These are phyloP conservation scores for Galagoides demidoff DNA, from an alignment of 2,797 vertebrate species.

Conservation along the genomic window DNA sequence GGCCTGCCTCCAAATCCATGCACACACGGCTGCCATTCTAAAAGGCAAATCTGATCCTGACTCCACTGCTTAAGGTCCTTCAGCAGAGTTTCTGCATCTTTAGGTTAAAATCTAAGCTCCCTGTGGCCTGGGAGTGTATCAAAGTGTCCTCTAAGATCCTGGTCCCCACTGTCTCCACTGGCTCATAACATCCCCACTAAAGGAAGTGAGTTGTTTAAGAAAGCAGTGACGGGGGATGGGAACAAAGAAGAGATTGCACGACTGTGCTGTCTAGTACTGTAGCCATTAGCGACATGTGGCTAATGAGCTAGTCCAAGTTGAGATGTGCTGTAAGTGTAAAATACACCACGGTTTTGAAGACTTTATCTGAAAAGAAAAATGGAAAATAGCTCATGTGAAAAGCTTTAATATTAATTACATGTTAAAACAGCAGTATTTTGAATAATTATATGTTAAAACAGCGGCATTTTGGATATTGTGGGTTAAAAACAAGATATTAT, in stretches of 20 bases:
- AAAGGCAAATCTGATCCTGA: conserved; percentile 43
- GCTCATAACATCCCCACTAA: neutral
- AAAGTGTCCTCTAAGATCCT: conserved; percentile 14
- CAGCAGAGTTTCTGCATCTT: neutral
- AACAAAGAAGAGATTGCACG: neutral
- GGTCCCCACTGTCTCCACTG: neutral
- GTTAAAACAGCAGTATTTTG: conserved; percentile 4
- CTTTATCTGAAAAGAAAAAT: neutral
- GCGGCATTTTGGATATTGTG: conserved; percentile 2
- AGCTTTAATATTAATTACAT: neutral
- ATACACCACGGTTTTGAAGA: neutral
- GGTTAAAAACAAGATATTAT: conserved; percentile 39
- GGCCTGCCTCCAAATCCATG: conserved; percentile 30
- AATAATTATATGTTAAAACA: neutral
- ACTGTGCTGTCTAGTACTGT: neutral
- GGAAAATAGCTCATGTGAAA: neutral
- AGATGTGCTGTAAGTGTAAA: neutral
- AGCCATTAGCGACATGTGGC: neutral
- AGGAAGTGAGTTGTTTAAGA: neutral
- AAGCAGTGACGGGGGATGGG: neutral
- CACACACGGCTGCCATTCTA: conserved; percentile 46
- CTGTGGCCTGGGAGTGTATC: conserved; percentile 3
- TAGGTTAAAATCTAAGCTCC: conserved; percentile 37
- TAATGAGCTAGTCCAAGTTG: neutral
- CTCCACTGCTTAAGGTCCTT: conserved; percentile 36